A percentile compares a stretch with the other conserved stretches of the same genome.
phyloP scores from a whole-genome alignment of 2,797 vertebrate genomes.

The Poeciliopsis infans region DNA sequence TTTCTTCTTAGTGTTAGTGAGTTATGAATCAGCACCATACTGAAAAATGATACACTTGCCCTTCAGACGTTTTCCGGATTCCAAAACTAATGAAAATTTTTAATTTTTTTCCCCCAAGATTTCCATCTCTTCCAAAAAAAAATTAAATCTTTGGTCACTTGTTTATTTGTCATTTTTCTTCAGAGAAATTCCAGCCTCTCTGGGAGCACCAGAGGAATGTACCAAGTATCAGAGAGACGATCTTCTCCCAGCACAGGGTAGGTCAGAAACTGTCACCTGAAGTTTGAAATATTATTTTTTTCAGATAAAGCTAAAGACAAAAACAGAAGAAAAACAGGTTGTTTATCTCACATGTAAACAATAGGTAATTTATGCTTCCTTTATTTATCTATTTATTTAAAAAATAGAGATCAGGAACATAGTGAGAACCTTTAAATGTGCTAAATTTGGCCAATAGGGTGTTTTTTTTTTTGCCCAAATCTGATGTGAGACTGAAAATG shows the following conservation, averaged over 20 bases:
- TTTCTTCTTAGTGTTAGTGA: background rate
- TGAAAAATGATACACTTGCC: background rate
- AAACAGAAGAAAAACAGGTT: background rate
- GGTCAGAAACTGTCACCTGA: conserved; percentile 32
- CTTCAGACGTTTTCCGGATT: background rate
- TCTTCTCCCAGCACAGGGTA: conserved; percentile 86
- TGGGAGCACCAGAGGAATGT: conserved; percentile 82
- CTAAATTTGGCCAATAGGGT: background rate
- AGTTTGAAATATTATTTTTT: conserved; percentile 10
- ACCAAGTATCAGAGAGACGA: conserved; percentile 83
- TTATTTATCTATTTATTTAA: too few relatives aligned
- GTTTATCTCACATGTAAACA: conserved; percentile 1
- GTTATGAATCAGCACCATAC: background rate
- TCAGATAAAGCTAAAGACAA: background rate
- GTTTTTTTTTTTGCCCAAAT: background rate
- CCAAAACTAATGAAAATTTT: background rate
- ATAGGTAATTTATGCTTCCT: background rate
- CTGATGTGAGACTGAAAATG: conserved; percentile 7
- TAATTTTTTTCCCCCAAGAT: too few relatives aligned
- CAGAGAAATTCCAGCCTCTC: conserved; percentile 85
- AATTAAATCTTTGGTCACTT: background rate
- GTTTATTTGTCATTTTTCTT: conserved; percentile 29
- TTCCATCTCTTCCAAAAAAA: background rate
- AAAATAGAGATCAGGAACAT: background rate
- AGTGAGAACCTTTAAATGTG: background rate